Base-by-base conservation (phyloP, 2,888 invertebrate genomes). In the Rosalia funebris region DNA sequence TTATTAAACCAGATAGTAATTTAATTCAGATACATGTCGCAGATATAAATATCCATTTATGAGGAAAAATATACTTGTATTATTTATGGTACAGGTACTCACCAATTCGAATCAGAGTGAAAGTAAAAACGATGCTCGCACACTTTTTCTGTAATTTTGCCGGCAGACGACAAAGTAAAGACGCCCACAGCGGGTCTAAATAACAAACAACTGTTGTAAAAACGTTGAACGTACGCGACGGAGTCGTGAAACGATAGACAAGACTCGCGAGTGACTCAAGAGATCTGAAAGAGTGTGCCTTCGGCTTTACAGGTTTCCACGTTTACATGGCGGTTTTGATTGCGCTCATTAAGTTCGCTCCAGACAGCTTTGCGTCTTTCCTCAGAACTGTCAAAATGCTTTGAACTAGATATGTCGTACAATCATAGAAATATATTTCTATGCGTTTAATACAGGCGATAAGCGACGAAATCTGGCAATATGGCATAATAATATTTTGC, bases 271-370 rank as follows among this genome's bases (percentile, higher is more conserved):
- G 3, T n/a, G 11, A n/a, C 5, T 5, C 10, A n/a, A 20, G 20
- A 41, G 25, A 32, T 32, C 32, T 32, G 32, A 46, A 46, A 10
- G 15, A n/a, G 2, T 15, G 12, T 12, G 25, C 12, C 15, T 46
- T 46, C 46, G 32, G 32, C 44, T 53, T n/a, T 32, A 46, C 46
- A 32, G 12, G 32, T 19, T 45, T 9, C 37, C 9, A 25, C 48
- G 63, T 63, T 57, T 63, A 63, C 63, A 60, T 39, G 59, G 37
- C 47, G 42, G 34, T 42, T 55, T 37, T n/a, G 4, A 25, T 3
- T 25, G 4, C 4, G 25, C 25, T n/a, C n/a, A n/a, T n/a, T n/a
- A n/a, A n/a, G n/a, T n/a, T n/a, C n/a, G n/a, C n/a, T n/a, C n/a
- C n/a, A n/a, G n/a, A n/a, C n/a, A n/a, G n/a, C n/a, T n/a, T n/a